Base-by-base conservation (phyloP, 37 sponge, comb jelly and placozoan species). In the Ephydatia muelleri region DNA sequence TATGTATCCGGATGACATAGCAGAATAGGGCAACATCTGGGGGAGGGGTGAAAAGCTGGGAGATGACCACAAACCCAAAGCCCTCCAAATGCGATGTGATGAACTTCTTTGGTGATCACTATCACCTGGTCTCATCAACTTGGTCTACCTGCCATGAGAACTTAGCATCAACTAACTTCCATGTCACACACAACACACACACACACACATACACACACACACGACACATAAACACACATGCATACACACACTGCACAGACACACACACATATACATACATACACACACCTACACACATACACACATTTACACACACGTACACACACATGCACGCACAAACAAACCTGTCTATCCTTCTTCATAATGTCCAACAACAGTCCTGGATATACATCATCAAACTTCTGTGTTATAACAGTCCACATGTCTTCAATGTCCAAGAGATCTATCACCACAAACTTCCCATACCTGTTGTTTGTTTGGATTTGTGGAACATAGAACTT, bases 381-480 rank as follows among this genome's bases (percentile, higher is more conserved):
- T 35, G 83, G 77, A 66, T 88, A 89, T 31, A 95, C 93, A 16
- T 38, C 35, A 38, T 95, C 86, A 79, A 95, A 87, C 36, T 65
- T 87, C 73, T 73, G 70, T 30, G 33, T 72, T 16, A 91, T 88
- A 4, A 82, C 92, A 65, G 77, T 65, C 82, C 93, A 93, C 84
- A 93, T 81, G 16, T 72, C 78, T 57, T 97, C 95, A 72, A 92
- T 85, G 67, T 95, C 94, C 76, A 89, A 39, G 65, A 97, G 80
- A 72, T 97, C 98, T 14, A 97, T 68, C 0, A 97, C 95, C 19
- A 78, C 73, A 82, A 89, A 91, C 80, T 97, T 97, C 29, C 98
- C 98, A 86, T 91, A 96, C 81, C 97, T 93, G 43, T 43, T 43
- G n/a, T n/a, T n/a, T n/a, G n/a, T n/a, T n/a, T n/a, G n/a, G n/a